Evolutionary conservation across 2,113 vertebrate genomes (phyloP), one percentile per base, ranked within the genome.

Genomic region (Ceratotherium simum): DNA sequence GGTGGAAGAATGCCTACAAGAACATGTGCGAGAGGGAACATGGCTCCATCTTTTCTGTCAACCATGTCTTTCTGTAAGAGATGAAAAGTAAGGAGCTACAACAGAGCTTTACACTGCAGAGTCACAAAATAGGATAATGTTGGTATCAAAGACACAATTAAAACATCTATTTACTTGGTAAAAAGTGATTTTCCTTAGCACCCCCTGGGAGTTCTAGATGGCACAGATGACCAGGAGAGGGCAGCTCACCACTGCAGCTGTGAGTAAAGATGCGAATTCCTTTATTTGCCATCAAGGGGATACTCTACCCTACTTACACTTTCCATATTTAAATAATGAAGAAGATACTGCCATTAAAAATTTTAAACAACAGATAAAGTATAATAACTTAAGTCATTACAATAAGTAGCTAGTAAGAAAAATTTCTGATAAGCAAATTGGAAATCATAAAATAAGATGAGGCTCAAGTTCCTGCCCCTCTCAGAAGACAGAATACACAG

Each of bases 171-270:
- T 91, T 60, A 76, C 54, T 48, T 92, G 80, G 72, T 60, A 87
- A 85, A 95, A 97, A 56, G 33, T 85, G n/a, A 83, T 84, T 97
- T 97, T 78, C 62, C 72, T 81, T 82, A 69, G 84, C 84, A 94
- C 65, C 96, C 91, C 93, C 1, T 95, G 92, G 97, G 95, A 97
- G 88, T 91, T 95, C 95, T 86, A 79, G 88, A 95, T 93, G 95
- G 95, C 81, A 33, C 17, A 87, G 90, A 97, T 94, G 97, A 97
- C 98, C 98, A 98, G 98, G 97, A 98, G 98, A 97, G 98, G 98
- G 98, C 98, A 98, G 97, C 98, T 98, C 67, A 98, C 97, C 81
- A 97, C 98, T 98, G 93, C 67, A 95, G 94, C 97, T 95, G 75
- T 76, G 92, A 98, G 69, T 81, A n/a, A 80, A 93, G 84, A 91